Evolutionary conservation across 2,888 invertebrate genomes (phyloP).

Genomic region (Chrysopilus asiliformis): DNA sequence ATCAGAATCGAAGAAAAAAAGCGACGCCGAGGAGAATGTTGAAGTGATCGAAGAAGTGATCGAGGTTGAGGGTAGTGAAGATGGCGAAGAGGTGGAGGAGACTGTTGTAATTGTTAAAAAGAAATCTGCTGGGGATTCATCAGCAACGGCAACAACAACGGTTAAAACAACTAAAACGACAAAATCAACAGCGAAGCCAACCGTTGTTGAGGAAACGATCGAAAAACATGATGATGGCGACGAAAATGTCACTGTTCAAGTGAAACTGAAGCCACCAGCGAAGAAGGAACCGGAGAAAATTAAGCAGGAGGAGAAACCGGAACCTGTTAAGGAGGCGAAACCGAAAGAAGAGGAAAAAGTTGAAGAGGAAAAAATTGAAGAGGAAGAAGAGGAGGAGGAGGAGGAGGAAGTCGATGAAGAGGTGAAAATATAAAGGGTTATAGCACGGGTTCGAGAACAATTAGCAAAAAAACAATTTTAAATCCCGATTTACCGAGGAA

Average conservation of each 20-base stretch:
- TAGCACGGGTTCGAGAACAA: too few species aligned
- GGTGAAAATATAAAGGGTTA: too few species aligned
- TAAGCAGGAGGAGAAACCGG: conserved; percentile 1
- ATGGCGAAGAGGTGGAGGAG: conserved; percentile 4
- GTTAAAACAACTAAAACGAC: background rate
- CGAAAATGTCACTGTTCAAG: background rate
- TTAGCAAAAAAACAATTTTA: too few species aligned
- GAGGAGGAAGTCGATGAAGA: conserved; percentile 5
- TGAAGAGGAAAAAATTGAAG: conserved; percentile 1
- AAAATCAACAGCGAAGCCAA: background rate
- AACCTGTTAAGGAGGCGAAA: background rate
- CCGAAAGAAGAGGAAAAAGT: conserved; percentile 1
- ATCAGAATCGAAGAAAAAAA: conserved; percentile 7
- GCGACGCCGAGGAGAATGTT: conserved; percentile 1
- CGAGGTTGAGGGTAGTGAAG: conserved; percentile 2
- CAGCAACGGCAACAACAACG: background rate
- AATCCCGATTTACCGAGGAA: too few species aligned
- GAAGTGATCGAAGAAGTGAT: conserved; percentile 2
- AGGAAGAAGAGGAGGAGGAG: conserved; percentile 5
- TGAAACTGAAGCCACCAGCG: background rate
- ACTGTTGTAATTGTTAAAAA: background rate
- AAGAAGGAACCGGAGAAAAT: background rate
- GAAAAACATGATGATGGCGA: conserved; percentile 3
- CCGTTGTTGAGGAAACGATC: background rate
- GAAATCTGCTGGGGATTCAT: background rate